phyloP scores from a whole-genome alignment of 2,113 vertebrate species.

The Petrocephalus microphthalmus region DNA sequence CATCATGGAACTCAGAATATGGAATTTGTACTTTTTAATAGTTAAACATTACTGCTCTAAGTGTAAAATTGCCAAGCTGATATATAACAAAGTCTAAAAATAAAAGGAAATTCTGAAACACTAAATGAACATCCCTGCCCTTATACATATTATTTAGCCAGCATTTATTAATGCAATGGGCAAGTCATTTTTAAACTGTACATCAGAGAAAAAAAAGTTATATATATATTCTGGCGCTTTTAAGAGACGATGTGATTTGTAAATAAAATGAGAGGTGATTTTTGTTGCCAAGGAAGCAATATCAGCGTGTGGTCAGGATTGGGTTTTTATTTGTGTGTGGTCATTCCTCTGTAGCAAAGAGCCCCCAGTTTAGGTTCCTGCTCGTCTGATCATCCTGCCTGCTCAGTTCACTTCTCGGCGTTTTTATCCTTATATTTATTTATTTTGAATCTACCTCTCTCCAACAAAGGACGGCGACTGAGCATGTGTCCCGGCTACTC shows the following conservation, averaged over 20 bases:
- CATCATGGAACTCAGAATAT: not conserved
- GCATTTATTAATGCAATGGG: not conserved
- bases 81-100: not conserved
- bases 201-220: not conserved
- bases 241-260: not conserved
- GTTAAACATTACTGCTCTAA: not conserved
- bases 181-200: not conserved
- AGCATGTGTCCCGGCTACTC: not conserved
- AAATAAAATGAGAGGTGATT: not conserved
- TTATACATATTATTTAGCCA: not conserved
- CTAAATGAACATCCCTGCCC: not conserved
- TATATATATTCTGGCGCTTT: not conserved
- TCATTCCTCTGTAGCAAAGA: not conserved
- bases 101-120: not conserved
- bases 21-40: not conserved
- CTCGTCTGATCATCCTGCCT: not conserved
- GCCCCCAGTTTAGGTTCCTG: not conserved
- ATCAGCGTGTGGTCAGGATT: not conserved
- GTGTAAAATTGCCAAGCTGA: not conserved
- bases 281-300: conserved; percentile 1
- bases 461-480: not conserved
- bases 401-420: not conserved
- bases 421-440: not conserved
- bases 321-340: not conserved
- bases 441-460: conserved; percentile 17